Evolutionary conservation across 2,113 vertebrate genomes (phyloP), one percentile per base, ranked within the genome.

Genomic region (Microcebus jonahi): DNA sequence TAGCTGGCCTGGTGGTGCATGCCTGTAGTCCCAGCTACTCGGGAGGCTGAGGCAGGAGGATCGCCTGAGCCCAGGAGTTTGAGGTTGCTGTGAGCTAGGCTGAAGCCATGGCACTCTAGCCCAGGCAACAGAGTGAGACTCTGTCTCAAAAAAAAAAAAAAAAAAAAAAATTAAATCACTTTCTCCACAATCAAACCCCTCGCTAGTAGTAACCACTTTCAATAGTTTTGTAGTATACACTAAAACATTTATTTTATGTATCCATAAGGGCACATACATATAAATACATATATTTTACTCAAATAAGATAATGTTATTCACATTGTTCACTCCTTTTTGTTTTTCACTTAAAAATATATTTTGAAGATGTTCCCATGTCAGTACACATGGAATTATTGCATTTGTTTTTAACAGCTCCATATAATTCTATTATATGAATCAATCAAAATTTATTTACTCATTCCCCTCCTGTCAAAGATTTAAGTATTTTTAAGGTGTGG

Each of bases 281-380:
- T 61, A 89, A 21, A 25, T 6, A 20, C 71, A 55, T 23, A 8
- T 67, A 55, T 77, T 88, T 79, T 77, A 55, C 12, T 79, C 45
- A 73, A 55, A 71, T 71, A 68, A 57, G 50, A n/a, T 77, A 39
- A 53, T 48, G 5, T n/a, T 92, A 81, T 61, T 80, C 31, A 89
- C 2, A 23, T 67, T 84, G 18, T 83, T 87, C 21, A 87, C 23
- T 34, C 45, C 17, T 73, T 90, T 86, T 92, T 79, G 8, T 57
- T 55, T 92, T 93, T 76, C n/a, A 71, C 15, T 91, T 91, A 85
- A 71, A 85, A 34, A 14, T 73, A 18, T 75, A 61, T 88, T 91
- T 88, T 88, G 48, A 84, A 85, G 67, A 21, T 88, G 55, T 85
- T 81, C 48, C 31, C 84, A 27, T 67, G 21, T 73, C 34, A 84